A percentile compares a stretch with the other conserved stretches of the same genome.
Conservation (phyloP, 2,113 vertebrate genomes). For the Leptodactylus fuscus region DNA sequence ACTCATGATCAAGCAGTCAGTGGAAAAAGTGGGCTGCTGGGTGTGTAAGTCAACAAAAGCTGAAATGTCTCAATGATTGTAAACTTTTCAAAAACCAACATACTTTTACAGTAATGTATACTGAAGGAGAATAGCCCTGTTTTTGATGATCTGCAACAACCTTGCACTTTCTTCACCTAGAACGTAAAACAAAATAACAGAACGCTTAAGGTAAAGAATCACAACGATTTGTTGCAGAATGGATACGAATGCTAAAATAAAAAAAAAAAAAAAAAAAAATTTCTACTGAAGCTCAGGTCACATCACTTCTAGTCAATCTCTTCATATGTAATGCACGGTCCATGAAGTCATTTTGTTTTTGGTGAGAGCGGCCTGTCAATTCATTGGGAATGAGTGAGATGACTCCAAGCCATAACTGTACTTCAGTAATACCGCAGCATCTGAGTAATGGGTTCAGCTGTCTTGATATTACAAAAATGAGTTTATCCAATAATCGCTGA, state of each 20-base stretch:
- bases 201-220: slow-evolving; percentile 58
- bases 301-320: background rate
- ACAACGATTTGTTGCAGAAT: slow-evolving; percentile 61
- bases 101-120: slow-evolving; percentile 61
- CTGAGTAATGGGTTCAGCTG: background rate
- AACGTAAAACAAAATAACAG: slow-evolving; percentile 55
- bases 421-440: too few relatives aligned
- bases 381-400: background rate
- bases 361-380: background rate
- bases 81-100: slow-evolving; percentile 58
- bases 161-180: slow-evolving; percentile 61
- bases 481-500: background rate
- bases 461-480: background rate
- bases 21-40: slow-evolving; percentile 32
- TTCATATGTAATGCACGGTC: too few relatives aligned
- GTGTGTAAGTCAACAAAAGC: slow-evolving; percentile 25
- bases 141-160: slow-evolving; percentile 61
- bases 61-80: slow-evolving; percentile 54
- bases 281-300: background rate
- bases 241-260: slow-evolving; percentile 10
- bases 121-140: slow-evolving; percentile 60
- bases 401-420: background rate
- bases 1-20: slow-evolving; percentile 46
- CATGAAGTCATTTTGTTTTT: background rate
- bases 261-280: background rate